Base-by-base conservation (phyloP, 1,140 invertebrate genomes). In the Formica exsecta region DNA sequence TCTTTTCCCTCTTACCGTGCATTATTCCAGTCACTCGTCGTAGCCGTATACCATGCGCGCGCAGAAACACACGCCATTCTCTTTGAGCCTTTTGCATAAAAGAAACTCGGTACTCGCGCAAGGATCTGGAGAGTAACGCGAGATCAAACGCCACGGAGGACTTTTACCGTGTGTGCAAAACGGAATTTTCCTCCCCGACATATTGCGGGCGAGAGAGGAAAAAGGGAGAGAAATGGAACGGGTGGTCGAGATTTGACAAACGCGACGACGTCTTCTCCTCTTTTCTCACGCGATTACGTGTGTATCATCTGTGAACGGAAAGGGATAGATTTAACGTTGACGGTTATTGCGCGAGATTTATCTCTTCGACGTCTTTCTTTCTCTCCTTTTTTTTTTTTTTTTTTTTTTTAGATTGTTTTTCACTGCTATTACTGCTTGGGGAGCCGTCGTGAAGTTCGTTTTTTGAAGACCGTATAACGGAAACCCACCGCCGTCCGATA, bases 1-100 rank as follows among this genome's bases (percentile, higher is more conserved):
- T 62, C n/a, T 7, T 54, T 9, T 16, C 8, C 1, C 25, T 83
- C 74, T 74, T 19, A 70, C 74, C 22, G 68, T 65, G 70, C 86
- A 86, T 90, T 90, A 87, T 90, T 87, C 88, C 54, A 90, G 81
- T 74, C 68, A 87, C 86, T 90, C 81, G 86, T 89, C 75, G 70
- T 65, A 29, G 70, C 44, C 44, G 71, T 73, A 73, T 38, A 62
- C 61, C 59, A 36, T 51, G 48, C 87, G 41, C 32, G 68, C 71
- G 68, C 59, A 87, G 73, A 38, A 90, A 89, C 66, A 44, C 66
- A 59, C 76, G 36, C 61, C 11, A 32, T 41, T 90, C 71, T 57
- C 89, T 90, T 90, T 90, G 80, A 89, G 76, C 86, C 62, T 75
- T 86, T 85, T 76, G 71, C 89, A 86, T 87, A 85, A 90, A 81